A percentile compares a stretch with the other conserved stretches of the same genome.
Conservation (phyloP, 2,797 vertebrate species). For the Acrocephalus scirpaceus region DNA sequence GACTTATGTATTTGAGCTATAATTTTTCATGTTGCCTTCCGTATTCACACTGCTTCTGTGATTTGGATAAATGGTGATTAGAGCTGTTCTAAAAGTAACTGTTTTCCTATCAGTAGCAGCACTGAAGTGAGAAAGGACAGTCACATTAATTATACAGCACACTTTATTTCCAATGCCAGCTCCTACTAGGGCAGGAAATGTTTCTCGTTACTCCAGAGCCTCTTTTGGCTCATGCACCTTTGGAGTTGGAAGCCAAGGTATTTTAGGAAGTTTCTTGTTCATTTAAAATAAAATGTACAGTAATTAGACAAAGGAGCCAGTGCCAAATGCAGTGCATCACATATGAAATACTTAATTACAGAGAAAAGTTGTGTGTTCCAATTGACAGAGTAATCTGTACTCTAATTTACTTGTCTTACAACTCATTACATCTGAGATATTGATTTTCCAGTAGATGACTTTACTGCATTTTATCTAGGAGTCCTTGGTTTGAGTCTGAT, state of each 20-base stretch:
- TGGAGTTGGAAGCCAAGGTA: not conserved
- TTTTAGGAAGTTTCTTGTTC: constrained; percentile 36
- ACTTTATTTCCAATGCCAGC: constrained; percentile 12
- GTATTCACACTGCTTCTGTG: not conserved
- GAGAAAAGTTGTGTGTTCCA: constrained; percentile 71
- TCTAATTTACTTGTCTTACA: constrained; percentile 79
- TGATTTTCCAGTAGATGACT: constrained; percentile 72
- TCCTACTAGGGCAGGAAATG: not conserved
- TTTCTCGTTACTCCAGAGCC: not conserved
- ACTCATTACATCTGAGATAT: constrained; percentile 78
- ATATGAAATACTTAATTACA: constrained; percentile 72
- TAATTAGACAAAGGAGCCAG: not conserved
- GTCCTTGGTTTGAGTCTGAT: constrained; percentile 62
- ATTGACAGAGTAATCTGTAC: constrained; percentile 66
- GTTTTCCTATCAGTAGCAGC: constrained; percentile 19
- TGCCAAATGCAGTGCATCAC: not conserved
- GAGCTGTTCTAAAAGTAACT: constrained; percentile 35
- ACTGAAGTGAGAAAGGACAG: constrained; percentile 12
- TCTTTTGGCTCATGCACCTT: constrained; percentile 20
- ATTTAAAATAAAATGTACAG: constrained; percentile 35
- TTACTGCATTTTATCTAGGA: constrained; percentile 53
- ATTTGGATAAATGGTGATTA: constrained; percentile 26
- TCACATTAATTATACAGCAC: not conserved
- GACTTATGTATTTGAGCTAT: constrained; percentile 5
- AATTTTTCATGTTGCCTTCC: constrained; percentile 57